phyloP scores from a whole-genome alignment of 2,888 invertebrate genomes.

The Drosophila niveifrons region DNA sequence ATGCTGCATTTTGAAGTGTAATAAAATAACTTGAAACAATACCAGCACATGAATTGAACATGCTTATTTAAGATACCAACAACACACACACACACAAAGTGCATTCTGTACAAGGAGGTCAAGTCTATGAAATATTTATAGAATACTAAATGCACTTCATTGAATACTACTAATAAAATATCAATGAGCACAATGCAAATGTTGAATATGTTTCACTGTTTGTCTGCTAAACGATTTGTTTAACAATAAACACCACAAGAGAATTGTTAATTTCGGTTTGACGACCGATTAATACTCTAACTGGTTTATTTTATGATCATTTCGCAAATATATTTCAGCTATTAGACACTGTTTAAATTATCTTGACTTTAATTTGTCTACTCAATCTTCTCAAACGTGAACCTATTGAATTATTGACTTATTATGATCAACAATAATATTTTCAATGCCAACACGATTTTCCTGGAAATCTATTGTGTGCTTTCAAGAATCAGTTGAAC shows the following conservation, averaged over 20 bases:
- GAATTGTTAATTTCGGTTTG: neutral
- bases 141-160: conserved; percentile 12
- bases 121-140: conserved; percentile 12
- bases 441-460: neutral
- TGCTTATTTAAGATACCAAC: conserved; percentile 27
- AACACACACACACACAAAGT: conserved; percentile 24
- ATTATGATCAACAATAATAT: neutral
- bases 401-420: neutral
- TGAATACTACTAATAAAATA: conserved; percentile 2
- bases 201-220: neutral
- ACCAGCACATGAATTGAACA: conserved; percentile 18
- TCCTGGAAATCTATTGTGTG: neutral
- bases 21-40: conserved; percentile 38
- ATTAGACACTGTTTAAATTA: neutral
- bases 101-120: conserved; percentile 18
- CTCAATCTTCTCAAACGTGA: neutral
- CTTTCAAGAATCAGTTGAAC: neutral
- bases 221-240: conserved; percentile 6
- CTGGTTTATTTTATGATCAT: neutral
- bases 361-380: neutral
- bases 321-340: neutral
- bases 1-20: conserved; percentile 47
- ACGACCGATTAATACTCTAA: neutral
- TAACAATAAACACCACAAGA: neutral
- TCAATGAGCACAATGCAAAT: neutral